Conservation (phyloP, 2,888 invertebrate species). For the Synergus umbraculus region DNA sequence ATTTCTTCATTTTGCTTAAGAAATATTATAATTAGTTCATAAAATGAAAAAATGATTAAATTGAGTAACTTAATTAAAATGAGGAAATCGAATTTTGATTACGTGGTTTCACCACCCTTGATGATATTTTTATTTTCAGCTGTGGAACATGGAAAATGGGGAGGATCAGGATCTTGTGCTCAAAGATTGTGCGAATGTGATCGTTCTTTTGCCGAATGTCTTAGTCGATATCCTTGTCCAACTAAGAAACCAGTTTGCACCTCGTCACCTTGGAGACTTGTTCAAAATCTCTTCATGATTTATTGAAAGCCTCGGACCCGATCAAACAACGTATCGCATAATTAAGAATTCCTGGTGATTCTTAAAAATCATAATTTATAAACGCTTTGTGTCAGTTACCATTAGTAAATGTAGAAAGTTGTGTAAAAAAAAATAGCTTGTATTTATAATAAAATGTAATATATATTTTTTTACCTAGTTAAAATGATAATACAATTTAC, state of each 20-base stretch:
- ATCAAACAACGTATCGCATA: neutral
- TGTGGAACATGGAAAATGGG: slow-evolving; percentile 81
- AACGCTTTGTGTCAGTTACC: slow-evolving; percentile 29
- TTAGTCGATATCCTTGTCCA: slow-evolving; percentile 88
- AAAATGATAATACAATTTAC: neutral
- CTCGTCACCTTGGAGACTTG: slow-evolving; percentile 85
- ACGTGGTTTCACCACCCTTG: neutral
- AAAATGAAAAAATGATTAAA: neutral
- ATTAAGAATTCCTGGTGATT: neutral
- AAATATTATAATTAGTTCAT: no score
- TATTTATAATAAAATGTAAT: slow-evolving; percentile 24
- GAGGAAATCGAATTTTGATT: no score
- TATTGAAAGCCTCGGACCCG: slow-evolving; percentile 60
- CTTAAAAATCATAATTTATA: neutral
- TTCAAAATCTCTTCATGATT: slow-evolving; percentile 86
- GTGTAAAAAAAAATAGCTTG: slow-evolving; percentile 8
- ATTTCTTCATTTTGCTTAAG: no score
- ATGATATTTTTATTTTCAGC: slow-evolving; percentile 71
- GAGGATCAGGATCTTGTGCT: slow-evolving; percentile 84
- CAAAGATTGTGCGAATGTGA: slow-evolving; percentile 92
- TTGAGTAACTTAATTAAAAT: no score
- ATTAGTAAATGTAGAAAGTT: slow-evolving; percentile 12
- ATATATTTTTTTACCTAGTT: slow-evolving; percentile 2
- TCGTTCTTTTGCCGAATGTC: slow-evolving; percentile 86
- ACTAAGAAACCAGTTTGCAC: slow-evolving; percentile 84